Percentiles rank a stretch among this genome's conserved stretches.
These are phyloP conservation scores for Ceratina australensis DNA, from an alignment of 1,140 invertebrate species.

Conservation along the genomic window DNA sequence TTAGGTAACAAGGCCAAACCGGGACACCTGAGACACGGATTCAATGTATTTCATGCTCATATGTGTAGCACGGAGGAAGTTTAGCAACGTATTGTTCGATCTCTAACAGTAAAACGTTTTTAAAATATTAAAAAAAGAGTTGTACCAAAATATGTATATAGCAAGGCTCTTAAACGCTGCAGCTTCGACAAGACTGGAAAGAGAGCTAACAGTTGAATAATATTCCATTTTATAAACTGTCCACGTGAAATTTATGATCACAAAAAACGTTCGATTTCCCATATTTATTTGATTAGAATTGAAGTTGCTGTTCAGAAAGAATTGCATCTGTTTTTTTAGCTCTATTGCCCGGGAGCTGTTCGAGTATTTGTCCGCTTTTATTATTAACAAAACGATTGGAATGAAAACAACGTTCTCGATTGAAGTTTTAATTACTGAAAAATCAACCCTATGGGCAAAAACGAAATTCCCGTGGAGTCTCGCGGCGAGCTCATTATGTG, in stretches of 20 bases:
- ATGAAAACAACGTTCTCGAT: not conserved
- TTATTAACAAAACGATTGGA: not conserved
- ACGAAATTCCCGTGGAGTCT: not conserved
- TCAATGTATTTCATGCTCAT: too few species aligned
- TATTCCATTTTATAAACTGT: slow-evolving; percentile 11
- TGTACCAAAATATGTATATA: too few species aligned
- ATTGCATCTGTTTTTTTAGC: not conserved
- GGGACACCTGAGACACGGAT: too few species aligned
- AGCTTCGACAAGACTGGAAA: too few species aligned
- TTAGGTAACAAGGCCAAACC: too few species aligned
- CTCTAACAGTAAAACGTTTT: too few species aligned
- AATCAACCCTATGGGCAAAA: not conserved
- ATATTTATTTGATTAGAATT: not conserved
- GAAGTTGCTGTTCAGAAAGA: not conserved
- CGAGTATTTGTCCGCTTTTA: not conserved
- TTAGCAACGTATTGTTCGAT: too few species aligned
- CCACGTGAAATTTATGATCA: not conserved
- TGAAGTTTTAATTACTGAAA: not conserved
- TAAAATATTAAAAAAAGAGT: too few species aligned
- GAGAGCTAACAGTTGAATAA: not conserved
- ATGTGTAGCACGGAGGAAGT: too few species aligned
- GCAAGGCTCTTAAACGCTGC: too few species aligned
- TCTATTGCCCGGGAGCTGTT: not conserved
- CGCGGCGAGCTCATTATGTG: not conserved
- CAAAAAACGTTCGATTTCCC: not conserved